A percentile compares a stretch with the other conserved stretches of the same genome.
Evolutionary conservation across 2,797 vertebrate genomes (phyloP).

Genomic region (Sphenodon punctatus): DNA sequence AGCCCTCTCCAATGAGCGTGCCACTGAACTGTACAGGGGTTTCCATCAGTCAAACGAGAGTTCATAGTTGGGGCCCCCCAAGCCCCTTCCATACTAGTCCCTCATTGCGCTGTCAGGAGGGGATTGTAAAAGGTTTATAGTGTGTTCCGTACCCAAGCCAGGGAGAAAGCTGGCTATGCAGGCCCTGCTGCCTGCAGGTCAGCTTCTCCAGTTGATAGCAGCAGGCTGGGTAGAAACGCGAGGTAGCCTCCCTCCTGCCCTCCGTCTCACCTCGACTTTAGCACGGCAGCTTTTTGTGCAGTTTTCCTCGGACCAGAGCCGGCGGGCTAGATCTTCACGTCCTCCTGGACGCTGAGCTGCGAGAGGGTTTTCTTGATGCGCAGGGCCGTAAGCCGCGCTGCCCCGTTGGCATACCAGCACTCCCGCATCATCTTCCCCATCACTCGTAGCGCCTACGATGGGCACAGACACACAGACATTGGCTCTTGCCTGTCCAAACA

Average conservation of each 20-base stretch:
- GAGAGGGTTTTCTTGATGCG: slow-evolving; percentile 99
- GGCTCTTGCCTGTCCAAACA: neutral
- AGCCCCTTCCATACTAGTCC: slow-evolving; percentile 54
- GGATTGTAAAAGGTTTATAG: slow-evolving; percentile 69
- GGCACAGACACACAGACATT: neutral
- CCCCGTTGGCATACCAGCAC: slow-evolving; percentile 97
- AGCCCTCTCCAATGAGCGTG: neutral
- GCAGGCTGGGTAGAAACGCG: slow-evolving; percentile 80
- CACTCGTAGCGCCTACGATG: slow-evolving; percentile 87
- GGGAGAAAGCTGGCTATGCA: slow-evolving; percentile 62
- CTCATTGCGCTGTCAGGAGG: slow-evolving; percentile 73
- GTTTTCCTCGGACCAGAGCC: slow-evolving; percentile 65
- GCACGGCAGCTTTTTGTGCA: slow-evolving; percentile 70
- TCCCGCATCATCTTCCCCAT: slow-evolving; percentile 99
- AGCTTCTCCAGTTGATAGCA: slow-evolving; percentile 65
- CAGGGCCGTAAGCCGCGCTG: slow-evolving; percentile 92
- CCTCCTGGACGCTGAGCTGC: slow-evolving; percentile 96
- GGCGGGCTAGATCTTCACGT: slow-evolving; percentile 89
- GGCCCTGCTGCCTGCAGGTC: slow-evolving; percentile 63
- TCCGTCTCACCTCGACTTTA: slow-evolving; percentile 67
- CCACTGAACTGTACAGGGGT: slow-evolving; percentile 54
- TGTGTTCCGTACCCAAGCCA: slow-evolving; percentile 75
- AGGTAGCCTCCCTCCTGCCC: slow-evolving; percentile 85
- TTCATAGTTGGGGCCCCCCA: slow-evolving; percentile 56
- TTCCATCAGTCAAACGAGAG: slow-evolving; percentile 37